Conservation (phyloP, 2,888 invertebrate species). For the Acleris emargana region DNA sequence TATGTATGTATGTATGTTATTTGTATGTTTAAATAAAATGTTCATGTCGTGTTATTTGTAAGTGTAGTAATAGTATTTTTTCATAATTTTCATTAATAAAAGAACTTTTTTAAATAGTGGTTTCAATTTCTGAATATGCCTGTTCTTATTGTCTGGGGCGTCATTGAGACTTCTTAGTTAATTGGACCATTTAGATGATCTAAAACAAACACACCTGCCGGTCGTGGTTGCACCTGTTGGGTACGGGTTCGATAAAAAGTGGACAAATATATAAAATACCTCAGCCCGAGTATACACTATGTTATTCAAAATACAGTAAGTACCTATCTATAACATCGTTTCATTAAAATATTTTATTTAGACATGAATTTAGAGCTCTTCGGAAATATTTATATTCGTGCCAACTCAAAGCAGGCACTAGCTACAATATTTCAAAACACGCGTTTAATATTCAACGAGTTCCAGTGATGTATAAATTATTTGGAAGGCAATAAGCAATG, state of each 20-base stretch:
- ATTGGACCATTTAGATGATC: slow-evolving; percentile 60
- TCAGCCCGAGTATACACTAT: not conserved
- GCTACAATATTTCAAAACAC: slow-evolving; percentile 11
- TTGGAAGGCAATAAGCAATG: slow-evolving; percentile 27
- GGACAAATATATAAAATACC: slow-evolving; percentile 9
- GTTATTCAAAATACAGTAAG: not conserved
- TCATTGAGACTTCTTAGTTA: slow-evolving; percentile 41
- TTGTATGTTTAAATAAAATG: not conserved
- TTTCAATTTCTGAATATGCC: slow-evolving; percentile 13
- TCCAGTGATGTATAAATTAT: slow-evolving; percentile 24
- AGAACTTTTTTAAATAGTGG: slow-evolving; percentile 1
- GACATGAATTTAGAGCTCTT: slow-evolving; percentile 5
- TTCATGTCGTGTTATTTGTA: slow-evolving; percentile 2
- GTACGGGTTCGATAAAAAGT: slow-evolving; percentile 20
- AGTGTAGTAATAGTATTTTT: slow-evolving; percentile 6
- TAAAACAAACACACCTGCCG: slow-evolving; percentile 69
- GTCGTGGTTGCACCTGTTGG: slow-evolving; percentile 53
- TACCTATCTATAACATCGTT: no score
- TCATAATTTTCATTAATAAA: slow-evolving; percentile 30
- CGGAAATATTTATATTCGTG: slow-evolving; percentile 23
- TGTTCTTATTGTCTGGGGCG: not conserved
- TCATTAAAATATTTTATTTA: slow-evolving; percentile 5
- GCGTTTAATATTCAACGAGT: slow-evolving; percentile 12
- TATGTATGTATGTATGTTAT: no score
- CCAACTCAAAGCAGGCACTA: slow-evolving; percentile 18